Evolutionary conservation across 2,113 vertebrate species (phyloP).

Genomic region (Saimiri boliviensis): DNA sequence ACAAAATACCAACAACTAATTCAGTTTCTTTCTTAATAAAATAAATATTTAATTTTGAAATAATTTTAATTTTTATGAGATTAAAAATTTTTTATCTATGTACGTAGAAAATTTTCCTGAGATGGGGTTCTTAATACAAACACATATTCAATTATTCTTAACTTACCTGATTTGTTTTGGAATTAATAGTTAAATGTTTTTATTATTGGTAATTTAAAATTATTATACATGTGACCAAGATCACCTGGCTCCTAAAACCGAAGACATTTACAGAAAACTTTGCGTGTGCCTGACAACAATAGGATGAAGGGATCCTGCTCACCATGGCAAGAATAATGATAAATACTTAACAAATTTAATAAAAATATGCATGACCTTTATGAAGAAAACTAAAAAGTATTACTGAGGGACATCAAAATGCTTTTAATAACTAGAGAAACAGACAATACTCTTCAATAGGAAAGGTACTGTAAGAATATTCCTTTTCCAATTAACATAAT

Average conservation of each 20-base stretch:
- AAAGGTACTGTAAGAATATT: neutral
- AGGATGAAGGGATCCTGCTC: neutral
- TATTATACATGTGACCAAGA: neutral
- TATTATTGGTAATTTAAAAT: constrained; percentile 12
- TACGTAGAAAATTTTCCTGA: neutral
- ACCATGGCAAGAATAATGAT: neutral
- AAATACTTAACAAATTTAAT: neutral
- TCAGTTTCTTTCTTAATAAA: constrained; percentile 28
- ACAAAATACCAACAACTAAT: neutral
- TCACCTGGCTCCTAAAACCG: neutral
- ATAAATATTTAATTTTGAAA: constrained; percentile 25
- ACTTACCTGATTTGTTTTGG: neutral
- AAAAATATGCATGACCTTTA: neutral
- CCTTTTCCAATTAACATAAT: neutral
- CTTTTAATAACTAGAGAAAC: neutral
- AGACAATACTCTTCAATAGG: neutral
- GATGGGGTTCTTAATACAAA: neutral
- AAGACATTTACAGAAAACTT: neutral
- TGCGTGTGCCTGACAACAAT: neutral
- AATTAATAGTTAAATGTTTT: neutral
- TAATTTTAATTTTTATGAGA: neutral
- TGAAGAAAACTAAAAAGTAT: neutral
- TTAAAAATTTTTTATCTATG: neutral
- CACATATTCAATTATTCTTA: neutral
- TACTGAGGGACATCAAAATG: neutral